phyloP scores from a whole-genome alignment of 2,888 invertebrate genomes.

The Thecocarcelia acutangulata region DNA sequence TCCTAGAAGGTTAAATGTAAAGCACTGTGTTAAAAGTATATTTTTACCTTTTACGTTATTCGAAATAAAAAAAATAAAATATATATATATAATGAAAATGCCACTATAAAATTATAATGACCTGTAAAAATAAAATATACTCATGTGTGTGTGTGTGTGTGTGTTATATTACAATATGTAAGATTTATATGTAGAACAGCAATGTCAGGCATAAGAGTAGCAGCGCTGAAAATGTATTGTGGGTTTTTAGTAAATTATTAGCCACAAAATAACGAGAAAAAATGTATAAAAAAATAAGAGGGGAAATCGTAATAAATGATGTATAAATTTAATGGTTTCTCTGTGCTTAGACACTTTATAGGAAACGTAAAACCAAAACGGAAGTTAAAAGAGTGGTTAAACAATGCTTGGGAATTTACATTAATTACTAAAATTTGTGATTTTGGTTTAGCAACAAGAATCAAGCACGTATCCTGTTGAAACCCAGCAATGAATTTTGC shows the following conservation, averaged over 20 bases:
- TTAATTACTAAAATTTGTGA: no score
- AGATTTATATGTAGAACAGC: conserved; percentile 19
- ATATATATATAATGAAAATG: conserved; percentile 1
- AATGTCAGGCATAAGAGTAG: neutral
- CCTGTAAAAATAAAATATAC: conserved; percentile 32
- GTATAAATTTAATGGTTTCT: conserved; percentile 26
- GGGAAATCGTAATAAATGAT: conserved; percentile 39
- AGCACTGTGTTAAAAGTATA: conserved; percentile 12
- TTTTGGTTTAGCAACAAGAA: no score
- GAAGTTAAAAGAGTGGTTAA: no score
- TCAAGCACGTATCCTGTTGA: no score
- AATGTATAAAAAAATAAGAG: neutral
- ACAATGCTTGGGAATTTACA: no score
- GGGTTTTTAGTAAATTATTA: conserved; percentile 35
- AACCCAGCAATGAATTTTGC: no score
- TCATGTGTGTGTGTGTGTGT: no score
- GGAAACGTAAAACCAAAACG: no score
- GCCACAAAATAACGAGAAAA: neutral
- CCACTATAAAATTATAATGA: conserved; percentile 59
- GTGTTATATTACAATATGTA: neutral
- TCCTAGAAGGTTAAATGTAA: neutral
- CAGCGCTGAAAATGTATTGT: conserved; percentile 16
- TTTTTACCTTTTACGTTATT: conserved; percentile 42
- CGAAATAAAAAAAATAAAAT: neutral
- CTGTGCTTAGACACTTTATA: neutral